Evolutionary conservation across 1,140 invertebrate genomes (phyloP).

Genomic region (Drosophila suzukii): DNA sequence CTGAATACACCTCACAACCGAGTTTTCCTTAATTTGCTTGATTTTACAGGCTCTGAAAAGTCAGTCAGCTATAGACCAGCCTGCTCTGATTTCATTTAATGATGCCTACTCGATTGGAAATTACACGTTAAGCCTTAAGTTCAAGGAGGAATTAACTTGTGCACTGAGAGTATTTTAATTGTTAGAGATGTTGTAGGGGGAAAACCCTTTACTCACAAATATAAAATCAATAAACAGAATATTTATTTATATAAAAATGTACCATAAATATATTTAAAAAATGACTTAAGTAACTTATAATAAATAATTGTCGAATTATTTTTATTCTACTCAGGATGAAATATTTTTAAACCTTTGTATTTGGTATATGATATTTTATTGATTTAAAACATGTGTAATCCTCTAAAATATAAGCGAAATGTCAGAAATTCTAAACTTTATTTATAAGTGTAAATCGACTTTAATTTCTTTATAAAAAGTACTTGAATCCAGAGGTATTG

Average conservation of each 20-base stretch:
- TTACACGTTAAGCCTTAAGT: background rate
- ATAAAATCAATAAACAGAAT: too few species aligned
- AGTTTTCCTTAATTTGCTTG: background rate
- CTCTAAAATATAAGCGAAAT: too few species aligned
- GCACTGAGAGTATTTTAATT: background rate
- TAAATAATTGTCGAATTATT: too few species aligned
- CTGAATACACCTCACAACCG: conserved; percentile 13
- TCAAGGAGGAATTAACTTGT: background rate
- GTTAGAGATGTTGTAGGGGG: background rate
- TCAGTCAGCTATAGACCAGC: conserved; percentile 14
- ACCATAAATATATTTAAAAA: background rate
- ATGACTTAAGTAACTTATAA: too few species aligned
- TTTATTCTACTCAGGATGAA: too few species aligned
- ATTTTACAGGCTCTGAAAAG: conserved; percentile 18
- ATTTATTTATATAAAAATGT: too few species aligned
- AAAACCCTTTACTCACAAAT: too few species aligned
- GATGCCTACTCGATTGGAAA: conserved; percentile 14
- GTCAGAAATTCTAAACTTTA: background rate
- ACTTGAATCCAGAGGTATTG: background rate
- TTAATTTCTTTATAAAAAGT: background rate
- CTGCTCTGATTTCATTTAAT: conserved; percentile 6
- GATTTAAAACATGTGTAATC: too few species aligned
- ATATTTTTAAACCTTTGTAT: too few species aligned
- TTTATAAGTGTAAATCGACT: background rate
- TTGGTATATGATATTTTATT: too few species aligned